Conservation (phyloP, 2,797 vertebrate species). For the Bufotes viridis region DNA sequence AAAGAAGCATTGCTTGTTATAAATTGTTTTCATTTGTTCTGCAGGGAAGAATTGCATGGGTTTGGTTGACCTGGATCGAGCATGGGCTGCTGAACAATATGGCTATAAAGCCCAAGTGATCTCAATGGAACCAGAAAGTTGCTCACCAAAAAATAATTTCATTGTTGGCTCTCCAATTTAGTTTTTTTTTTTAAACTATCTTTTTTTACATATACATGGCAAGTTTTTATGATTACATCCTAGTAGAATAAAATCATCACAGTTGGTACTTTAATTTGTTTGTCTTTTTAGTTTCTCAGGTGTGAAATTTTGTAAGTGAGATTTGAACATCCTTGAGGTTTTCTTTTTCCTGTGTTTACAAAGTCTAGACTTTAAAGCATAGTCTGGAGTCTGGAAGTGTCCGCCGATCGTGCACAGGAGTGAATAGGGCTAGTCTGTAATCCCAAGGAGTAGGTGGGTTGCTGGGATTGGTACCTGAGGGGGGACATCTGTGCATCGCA, state of each 20-base stretch:
- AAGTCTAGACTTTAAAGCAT: background rate
- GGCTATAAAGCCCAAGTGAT: constrained; percentile 87
- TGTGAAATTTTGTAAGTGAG: background rate
- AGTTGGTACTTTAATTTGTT: background rate
- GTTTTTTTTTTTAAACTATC: background rate
- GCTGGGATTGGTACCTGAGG: background rate
- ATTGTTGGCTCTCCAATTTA: constrained; percentile 81
- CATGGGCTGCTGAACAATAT: constrained; percentile 84
- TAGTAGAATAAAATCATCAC: background rate
- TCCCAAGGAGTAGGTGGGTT: background rate
- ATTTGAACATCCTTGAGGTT: background rate
- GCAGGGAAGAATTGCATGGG: constrained; percentile 93
- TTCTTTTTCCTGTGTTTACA: background rate
- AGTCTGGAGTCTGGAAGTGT: too few species aligned
- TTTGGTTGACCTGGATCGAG: constrained; percentile 94
- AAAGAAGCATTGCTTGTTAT: background rate
- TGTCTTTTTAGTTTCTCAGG: too few species aligned
- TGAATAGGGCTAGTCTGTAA: background rate
- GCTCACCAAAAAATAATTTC: constrained; percentile 98
- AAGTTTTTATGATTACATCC: background rate
- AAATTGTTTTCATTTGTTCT: constrained; percentile 46
- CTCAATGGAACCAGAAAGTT: constrained; percentile 95
- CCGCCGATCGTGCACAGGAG: too few species aligned
- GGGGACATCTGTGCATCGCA: background rate
- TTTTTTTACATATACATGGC: background rate